Base-by-base conservation (phyloP, 2,888 invertebrate genomes). In the Arctia plantaginis region DNA sequence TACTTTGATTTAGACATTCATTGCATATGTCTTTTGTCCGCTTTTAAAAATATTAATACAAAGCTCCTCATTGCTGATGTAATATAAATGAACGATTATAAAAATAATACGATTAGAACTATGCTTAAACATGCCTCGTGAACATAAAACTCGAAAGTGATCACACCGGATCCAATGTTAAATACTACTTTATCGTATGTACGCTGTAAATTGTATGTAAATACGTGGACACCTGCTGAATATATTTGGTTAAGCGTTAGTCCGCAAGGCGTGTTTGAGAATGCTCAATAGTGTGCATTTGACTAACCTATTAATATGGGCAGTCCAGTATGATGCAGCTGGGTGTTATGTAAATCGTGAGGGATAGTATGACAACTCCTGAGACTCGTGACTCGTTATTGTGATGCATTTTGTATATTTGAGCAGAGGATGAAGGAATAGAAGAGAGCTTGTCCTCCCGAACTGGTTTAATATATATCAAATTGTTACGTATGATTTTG, bases 211-310 rank as follows among this genome's bases (percentile, higher is more conserved):
- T 94, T 94, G 94, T 95, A 95, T 95, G 95, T 94, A 93, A 95
- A 95, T 95, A 93, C 82, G 90, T 89, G 91, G 93, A 94, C 95
- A 95, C 95, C 95, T 95, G 95, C 94, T 93, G 95, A 93, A 95
- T 95, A 94, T 92, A 93, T 94, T 95, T 93, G 92, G 91, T 85
- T 89, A 86, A 89, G 87, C 87, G 89, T 89, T 85, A 88, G 88
- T 85, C 88, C 87, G 86, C 87, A 88, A 89, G 90, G 87, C 90
- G 85, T 92, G 91, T 93, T 93, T 91, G 92, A 90, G 93, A 91
- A 91, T 90, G 91, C 90, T 92, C 90, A 89, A 89, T 89, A 88
- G 90, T 92, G 92, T 91, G 93, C 92, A 91, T 92, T 93, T 90
- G 91, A 88, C 91, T 93, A 93, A 93, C 93, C 91, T 92, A 93